Evolutionary conservation across 2,797 vertebrate genomes (phyloP).

Genomic region (Muraenolepis orangiensis): DNA sequence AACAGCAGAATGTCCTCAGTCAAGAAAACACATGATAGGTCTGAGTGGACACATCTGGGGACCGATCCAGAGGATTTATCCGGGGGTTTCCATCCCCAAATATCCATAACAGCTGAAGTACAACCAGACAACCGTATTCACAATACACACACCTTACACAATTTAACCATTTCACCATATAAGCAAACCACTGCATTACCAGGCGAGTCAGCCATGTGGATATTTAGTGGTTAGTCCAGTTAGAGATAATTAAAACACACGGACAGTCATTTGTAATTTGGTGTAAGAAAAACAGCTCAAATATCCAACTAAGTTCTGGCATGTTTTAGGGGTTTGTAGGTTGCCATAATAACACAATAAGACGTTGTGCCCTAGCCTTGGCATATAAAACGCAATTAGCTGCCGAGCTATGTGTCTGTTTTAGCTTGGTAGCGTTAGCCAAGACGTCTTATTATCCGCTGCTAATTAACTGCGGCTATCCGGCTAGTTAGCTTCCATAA

Average conservation of each 20-base stretch:
- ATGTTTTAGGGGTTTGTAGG: background rate
- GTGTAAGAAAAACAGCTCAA: background rate
- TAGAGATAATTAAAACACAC: background rate
- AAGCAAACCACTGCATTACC: background rate
- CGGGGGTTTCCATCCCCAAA: slow-evolving; percentile 1
- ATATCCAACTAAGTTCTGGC: background rate
- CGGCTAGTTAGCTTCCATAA: slow-evolving; percentile 27
- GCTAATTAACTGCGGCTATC: slow-evolving; percentile 45
- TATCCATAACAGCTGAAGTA: slow-evolving; percentile 1
- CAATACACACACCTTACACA: background rate
- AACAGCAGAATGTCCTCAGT: slow-evolving; percentile 12
- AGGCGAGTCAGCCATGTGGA: background rate
- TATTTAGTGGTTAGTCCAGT: background rate
- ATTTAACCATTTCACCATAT: background rate
- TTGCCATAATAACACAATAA: background rate
- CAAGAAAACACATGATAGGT: background rate
- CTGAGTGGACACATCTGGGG: background rate
- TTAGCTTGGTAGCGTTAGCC: slow-evolving; percentile 45
- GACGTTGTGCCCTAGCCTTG: background rate
- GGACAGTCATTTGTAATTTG: background rate
- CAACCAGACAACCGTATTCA: background rate
- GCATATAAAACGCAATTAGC: slow-evolving; percentile 62
- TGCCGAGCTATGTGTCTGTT: slow-evolving; percentile 25
- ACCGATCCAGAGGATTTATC: background rate
- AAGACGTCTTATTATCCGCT: slow-evolving; percentile 29